Percentiles rank a stretch among this genome's conserved stretches.
These are phyloP conservation scores for Orchestes rusci DNA, from an alignment of 2,888 invertebrate species.

Conservation along the genomic window DNA sequence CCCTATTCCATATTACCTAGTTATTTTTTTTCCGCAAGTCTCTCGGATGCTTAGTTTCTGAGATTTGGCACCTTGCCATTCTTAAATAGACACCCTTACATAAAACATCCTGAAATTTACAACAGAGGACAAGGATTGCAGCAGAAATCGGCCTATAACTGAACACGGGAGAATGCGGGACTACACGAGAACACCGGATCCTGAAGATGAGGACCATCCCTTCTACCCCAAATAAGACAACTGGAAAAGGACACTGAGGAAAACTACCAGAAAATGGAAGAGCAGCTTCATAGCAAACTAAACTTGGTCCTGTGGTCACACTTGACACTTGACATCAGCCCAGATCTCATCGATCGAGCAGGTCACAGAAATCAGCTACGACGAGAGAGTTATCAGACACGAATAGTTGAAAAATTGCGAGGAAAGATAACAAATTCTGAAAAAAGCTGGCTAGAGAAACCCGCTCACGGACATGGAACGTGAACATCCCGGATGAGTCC, in stretches of 20 bases:
- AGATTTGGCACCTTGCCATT: no score
- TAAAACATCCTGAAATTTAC: neutral
- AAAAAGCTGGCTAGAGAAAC: conserved; percentile 16
- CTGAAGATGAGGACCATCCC: neutral
- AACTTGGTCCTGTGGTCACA: conserved; percentile 12
- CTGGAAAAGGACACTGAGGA: neutral
- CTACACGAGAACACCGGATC: neutral
- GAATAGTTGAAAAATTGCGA: conserved; percentile 5
- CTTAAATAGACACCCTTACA: neutral
- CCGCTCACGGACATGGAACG: conserved; percentile 13
- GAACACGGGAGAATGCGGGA: neutral
- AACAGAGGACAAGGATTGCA: neutral
- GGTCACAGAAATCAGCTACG: conserved; percentile 7
- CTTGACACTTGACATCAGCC: conserved; percentile 4
- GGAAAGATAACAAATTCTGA: conserved; percentile 9
- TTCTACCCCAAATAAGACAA: neutral
- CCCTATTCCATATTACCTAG: no score
- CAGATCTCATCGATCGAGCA: conserved; percentile 10
- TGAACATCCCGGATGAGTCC: neutral
- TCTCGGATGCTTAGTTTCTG: no score
- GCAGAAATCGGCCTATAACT: neutral
- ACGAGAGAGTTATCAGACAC: conserved; percentile 11
- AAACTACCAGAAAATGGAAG: conserved; percentile 2
- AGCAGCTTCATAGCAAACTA: neutral
- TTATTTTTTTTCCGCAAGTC: no score